Conservation (phyloP, 1,140 invertebrate species). For the Littorina saxatilis region DNA sequence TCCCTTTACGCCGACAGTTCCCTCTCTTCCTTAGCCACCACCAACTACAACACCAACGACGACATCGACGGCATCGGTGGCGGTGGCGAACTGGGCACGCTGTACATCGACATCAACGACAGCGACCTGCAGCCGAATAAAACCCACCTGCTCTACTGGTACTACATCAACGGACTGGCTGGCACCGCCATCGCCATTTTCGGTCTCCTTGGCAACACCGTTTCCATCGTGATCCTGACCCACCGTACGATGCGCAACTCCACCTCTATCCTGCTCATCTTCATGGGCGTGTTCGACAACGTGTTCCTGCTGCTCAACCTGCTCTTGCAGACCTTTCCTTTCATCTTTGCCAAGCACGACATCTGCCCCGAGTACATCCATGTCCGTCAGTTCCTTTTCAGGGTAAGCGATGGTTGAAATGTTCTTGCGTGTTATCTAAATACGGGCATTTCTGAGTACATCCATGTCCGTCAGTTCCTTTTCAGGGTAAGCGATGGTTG, state of each 20-base stretch:
- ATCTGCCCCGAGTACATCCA: conserved; percentile 81
- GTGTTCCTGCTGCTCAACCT: conserved; percentile 82
- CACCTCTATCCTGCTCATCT: conserved; percentile 69
- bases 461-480: conserved; percentile 76
- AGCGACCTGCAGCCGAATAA: background rate
- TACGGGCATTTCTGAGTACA: conserved; percentile 84
- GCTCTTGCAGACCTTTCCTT: conserved; percentile 83
- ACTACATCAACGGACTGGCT: conserved; percentile 75
- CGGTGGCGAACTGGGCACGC: background rate
- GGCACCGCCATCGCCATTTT: conserved; percentile 82
- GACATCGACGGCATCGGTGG: background rate
- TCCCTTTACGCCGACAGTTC: background rate
- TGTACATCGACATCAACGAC: conserved; percentile 2
- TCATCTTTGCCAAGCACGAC: conserved; percentile 88
- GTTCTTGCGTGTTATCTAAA: conserved; percentile 90
- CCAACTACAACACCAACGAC: background rate
- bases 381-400: conserved; percentile 77
- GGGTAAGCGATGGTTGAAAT: conserved; percentile 78
- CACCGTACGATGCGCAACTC: conserved; percentile 70
- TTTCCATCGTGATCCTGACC: conserved; percentile 67
- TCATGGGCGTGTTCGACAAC: conserved; percentile 68
- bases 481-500: conserved; percentile 77
- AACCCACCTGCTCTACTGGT: conserved; percentile 44
- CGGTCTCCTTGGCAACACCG: conserved; percentile 68
- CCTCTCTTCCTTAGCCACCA: background rate